phyloP scores from a whole-genome alignment of 1,140 invertebrate genomes.

The Anoplolepis gracilipes region DNA sequence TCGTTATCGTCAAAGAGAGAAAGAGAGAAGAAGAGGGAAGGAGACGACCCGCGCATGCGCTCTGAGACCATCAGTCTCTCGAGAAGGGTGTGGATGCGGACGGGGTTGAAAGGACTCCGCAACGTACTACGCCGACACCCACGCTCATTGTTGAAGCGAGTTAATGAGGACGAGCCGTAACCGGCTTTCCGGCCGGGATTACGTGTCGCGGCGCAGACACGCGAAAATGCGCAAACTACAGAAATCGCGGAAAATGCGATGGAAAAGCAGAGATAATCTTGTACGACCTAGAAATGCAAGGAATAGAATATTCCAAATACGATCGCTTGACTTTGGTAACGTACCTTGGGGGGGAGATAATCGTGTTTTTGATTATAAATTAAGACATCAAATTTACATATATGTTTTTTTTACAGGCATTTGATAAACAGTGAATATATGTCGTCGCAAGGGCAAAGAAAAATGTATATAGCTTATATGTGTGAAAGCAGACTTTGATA shows the following conservation, averaged over 20 bases:
- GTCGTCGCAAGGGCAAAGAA: too few species aligned
- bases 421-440: too few species aligned
- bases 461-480: neutral
- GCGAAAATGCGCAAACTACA: slow-evolving; percentile 13
- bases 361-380: neutral
- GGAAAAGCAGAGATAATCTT: neutral
- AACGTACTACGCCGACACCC: slow-evolving; percentile 72
- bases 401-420: neutral
- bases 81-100: slow-evolving; percentile 70
- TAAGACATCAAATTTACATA: neutral
- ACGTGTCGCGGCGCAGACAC: slow-evolving; percentile 31
- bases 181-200: slow-evolving; percentile 58
- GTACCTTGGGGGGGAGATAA: neutral
- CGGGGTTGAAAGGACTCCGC: slow-evolving; percentile 68
- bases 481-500: too few species aligned
- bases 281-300: neutral
- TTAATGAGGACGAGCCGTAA: slow-evolving; percentile 69
- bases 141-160: slow-evolving; percentile 70
- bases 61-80: neutral
- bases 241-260: slow-evolving; percentile 18
- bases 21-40: neutral
- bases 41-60: slow-evolving; percentile 55
- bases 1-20: slow-evolving; percentile 31
- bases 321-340: neutral
- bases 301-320: slow-evolving; percentile 31